Percentiles rank a stretch among this genome's conserved stretches.
These are phyloP conservation scores for Boleophthalmus pectinirostris DNA, from an alignment of 2,113 vertebrate genomes.

Conservation along the genomic window DNA sequence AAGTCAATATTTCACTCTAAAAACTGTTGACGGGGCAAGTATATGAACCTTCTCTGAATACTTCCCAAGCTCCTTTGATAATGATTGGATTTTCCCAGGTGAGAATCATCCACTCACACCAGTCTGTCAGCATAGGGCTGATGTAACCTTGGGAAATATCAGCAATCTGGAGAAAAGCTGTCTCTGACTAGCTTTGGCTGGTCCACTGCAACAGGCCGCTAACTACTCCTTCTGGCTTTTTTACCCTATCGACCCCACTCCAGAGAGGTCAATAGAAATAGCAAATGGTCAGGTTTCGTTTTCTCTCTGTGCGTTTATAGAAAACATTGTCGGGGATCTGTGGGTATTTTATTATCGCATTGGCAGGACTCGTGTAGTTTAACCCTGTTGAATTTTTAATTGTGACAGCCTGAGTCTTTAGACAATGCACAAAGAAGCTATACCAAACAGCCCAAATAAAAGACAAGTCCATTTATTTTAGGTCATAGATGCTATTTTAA, in stretches of 20 bases:
- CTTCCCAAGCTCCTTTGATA: slow-evolving; percentile 19
- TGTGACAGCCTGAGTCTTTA: no score
- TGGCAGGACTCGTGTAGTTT: no score
- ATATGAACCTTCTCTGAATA: slow-evolving; percentile 3
- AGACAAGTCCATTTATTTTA: no score
- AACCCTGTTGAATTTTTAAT: no score
- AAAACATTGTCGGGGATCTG: no score
- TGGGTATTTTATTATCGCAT: no score
- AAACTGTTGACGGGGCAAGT: not conserved
- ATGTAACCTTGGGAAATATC: slow-evolving; percentile 70
- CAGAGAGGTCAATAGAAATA: not conserved
- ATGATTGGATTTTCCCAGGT: slow-evolving; percentile 36
- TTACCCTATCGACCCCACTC: slow-evolving; percentile 20
- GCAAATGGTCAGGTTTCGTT: not conserved
- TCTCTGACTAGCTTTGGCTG: slow-evolving; percentile 17
- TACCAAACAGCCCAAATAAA: no score
- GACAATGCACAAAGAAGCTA: no score
- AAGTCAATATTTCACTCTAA: not conserved
- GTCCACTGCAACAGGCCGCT: slow-evolving; percentile 37
- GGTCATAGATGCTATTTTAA: no score
- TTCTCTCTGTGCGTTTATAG: not conserved
- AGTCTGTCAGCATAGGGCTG: slow-evolving; percentile 44
- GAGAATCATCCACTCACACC: slow-evolving; percentile 30
- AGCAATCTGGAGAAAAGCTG: slow-evolving; percentile 41
- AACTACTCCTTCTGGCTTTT: slow-evolving; percentile 42